Conservation (phyloP, 1,140 invertebrate genomes). For the Aphelenchoides fujianensis region DNA sequence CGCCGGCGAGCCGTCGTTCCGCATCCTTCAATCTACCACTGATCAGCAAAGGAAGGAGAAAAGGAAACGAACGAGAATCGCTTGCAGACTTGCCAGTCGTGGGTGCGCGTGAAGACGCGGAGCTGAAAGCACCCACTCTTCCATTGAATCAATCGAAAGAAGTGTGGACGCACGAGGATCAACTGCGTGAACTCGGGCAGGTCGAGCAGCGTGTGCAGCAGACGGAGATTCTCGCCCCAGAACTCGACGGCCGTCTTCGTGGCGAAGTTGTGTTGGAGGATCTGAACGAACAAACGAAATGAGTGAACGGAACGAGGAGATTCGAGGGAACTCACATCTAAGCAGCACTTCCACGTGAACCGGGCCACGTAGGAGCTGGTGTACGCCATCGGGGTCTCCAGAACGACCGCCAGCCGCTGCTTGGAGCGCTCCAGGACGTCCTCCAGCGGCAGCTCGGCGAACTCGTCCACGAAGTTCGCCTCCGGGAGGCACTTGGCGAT, state of each 20-base stretch:
- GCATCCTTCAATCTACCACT: too few relatives aligned
- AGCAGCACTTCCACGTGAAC: not conserved
- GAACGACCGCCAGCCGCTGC: not conserved
- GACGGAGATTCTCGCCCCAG: constrained; percentile 35
- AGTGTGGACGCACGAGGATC: constrained; percentile 25
- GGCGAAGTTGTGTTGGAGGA: not conserved
- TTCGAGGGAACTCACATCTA: not conserved
- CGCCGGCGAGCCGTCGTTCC: not conserved
- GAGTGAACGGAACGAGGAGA: too few relatives aligned
- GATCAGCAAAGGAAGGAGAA: too few relatives aligned
- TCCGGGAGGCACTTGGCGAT: too few relatives aligned
- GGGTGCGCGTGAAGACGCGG: constrained; percentile 22
- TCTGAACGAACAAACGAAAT: too few relatives aligned
- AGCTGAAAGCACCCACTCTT: too few relatives aligned
- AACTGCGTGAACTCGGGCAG: constrained; percentile 23
- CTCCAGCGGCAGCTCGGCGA: not conserved
- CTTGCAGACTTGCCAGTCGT: constrained; percentile 24
- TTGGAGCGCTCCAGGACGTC: not conserved
- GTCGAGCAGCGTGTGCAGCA: constrained; percentile 19
- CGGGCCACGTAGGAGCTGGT: not conserved
- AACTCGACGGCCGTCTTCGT: not conserved
- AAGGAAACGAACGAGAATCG: too few relatives aligned
- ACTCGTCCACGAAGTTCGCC: not conserved
- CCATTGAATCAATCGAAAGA: too few relatives aligned
- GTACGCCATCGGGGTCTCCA: not conserved